Conservation (phyloP, 2,113 vertebrate genomes). For the Melanotaenia duboulayi region DNA sequence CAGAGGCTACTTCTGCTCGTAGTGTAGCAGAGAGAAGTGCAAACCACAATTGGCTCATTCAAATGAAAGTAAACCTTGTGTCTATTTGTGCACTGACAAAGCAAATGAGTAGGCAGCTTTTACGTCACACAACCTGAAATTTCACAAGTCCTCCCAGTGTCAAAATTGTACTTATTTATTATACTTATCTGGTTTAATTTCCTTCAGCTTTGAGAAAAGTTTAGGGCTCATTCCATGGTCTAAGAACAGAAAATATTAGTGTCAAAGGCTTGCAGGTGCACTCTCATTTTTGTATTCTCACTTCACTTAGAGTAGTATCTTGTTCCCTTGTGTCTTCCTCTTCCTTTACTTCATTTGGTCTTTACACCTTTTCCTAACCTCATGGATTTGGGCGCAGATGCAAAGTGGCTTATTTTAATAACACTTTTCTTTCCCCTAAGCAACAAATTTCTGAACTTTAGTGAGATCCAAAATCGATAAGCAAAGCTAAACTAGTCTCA, state of each 20-base stretch:
- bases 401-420: constrained; percentile 8
- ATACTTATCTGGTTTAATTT: background rate
- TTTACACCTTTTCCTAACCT: constrained; percentile 15
- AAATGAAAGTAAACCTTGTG: constrained; percentile 54
- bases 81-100: constrained; percentile 42
- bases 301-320: constrained; percentile 18
- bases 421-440: constrained; percentile 8
- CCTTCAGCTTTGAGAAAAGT: background rate
- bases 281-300: constrained; percentile 12
- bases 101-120: constrained; percentile 58
- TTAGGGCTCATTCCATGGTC: background rate
- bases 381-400: constrained; percentile 8
- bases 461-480: no score
- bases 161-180: background rate
- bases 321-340: constrained; percentile 23
- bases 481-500: no score
- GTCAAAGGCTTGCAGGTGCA: constrained; percentile 11
- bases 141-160: constrained; percentile 21
- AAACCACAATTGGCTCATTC: constrained; percentile 59
- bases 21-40: constrained; percentile 38
- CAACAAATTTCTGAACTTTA: background rate
- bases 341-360: background rate
- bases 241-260: background rate
- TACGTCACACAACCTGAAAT: constrained; percentile 42
- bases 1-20: constrained; percentile 22